Evolutionary conservation across 2,113 vertebrate species (phyloP).

Genomic region (Tragelaphus buxtoni): DNA sequence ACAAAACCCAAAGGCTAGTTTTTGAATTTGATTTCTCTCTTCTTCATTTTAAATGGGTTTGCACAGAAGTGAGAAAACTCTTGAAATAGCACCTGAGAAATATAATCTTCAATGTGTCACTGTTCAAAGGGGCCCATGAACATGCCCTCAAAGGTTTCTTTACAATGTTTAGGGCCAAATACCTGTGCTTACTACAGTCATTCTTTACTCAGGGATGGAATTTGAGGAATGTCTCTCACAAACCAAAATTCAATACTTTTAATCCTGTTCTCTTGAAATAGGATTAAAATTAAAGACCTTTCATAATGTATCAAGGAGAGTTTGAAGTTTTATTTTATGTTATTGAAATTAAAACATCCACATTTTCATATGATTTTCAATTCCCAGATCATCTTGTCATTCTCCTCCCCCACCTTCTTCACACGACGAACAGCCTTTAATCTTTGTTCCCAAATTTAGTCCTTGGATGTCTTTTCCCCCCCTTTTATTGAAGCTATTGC

Average conservation of each 20-base stretch:
- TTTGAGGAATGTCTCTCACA: slow-evolving; percentile 15
- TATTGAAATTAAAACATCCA: neutral
- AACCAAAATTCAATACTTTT: slow-evolving; percentile 5
- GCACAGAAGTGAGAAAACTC: neutral
- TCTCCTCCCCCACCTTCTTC: neutral
- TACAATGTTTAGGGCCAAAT: neutral
- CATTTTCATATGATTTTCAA: slow-evolving; percentile 8
- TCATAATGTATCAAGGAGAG: neutral
- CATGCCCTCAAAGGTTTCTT: neutral
- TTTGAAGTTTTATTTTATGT: neutral
- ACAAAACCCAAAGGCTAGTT: neutral
- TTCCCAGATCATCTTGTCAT: neutral
- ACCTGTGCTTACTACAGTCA: neutral
- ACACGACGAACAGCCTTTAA: neutral
- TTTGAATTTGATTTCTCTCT: neutral
- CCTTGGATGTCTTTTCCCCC: neutral
- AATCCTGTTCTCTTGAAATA: slow-evolving; percentile 17
- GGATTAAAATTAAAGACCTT: neutral
- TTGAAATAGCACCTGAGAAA: neutral
- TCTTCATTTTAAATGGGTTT: neutral
- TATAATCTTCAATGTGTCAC: neutral
- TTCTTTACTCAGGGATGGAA: neutral
- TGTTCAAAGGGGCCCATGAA: neutral
- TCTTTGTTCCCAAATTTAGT: slow-evolving; percentile 36
- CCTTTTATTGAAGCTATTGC: slow-evolving; percentile 37